A percentile compares a stretch with the other conserved stretches of the same genome.
These are phyloP conservation scores for Centropristis striata DNA, from an alignment of 2,113 vertebrate genomes.

Conservation along the genomic window DNA sequence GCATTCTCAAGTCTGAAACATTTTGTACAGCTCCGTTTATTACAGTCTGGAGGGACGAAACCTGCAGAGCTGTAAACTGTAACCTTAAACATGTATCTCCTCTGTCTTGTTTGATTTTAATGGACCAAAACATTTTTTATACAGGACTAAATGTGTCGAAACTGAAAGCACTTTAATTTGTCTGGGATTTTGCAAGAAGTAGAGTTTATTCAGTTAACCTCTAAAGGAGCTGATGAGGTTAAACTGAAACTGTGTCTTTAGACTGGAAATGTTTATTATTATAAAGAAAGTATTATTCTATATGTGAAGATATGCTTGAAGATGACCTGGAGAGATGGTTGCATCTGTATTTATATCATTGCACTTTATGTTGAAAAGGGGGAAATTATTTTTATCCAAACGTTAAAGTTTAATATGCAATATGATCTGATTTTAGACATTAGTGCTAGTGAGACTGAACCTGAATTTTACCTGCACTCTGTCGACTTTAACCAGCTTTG, in stretches of 20 bases:
- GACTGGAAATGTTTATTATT: neutral
- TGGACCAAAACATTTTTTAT: slow-evolving; percentile 5
- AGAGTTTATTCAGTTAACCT: neutral
- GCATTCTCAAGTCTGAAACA: neutral
- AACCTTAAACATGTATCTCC: rapidly evolving
- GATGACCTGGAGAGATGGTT: neutral
- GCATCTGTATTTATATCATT: slow-evolving; percentile 20
- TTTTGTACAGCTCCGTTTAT: neutral
- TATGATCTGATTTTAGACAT: neutral
- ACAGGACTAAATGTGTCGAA: slow-evolving; percentile 36
- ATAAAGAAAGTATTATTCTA: neutral
- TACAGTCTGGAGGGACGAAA: neutral
- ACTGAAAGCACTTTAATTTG: slow-evolving; percentile 70
- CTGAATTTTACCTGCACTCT: too few species aligned
- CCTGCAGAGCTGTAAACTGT: neutral
- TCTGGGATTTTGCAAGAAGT: neutral
- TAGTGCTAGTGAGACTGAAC: neutral
- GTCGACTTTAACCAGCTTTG: too few species aligned
- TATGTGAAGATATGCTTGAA: neutral
- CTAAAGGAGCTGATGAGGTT: neutral
- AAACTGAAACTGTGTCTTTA: neutral
- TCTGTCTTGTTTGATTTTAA: slow-evolving; percentile 8
- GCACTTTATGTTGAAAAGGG: slow-evolving; percentile 68
- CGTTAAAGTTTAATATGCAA: slow-evolving; percentile 2
- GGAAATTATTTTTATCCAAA: slow-evolving; percentile 34